A percentile compares a stretch with the other conserved stretches of the same genome.
Evolutionary conservation across 2,797 vertebrate species (phyloP).

Genomic region (Darevskia mixta): DNA sequence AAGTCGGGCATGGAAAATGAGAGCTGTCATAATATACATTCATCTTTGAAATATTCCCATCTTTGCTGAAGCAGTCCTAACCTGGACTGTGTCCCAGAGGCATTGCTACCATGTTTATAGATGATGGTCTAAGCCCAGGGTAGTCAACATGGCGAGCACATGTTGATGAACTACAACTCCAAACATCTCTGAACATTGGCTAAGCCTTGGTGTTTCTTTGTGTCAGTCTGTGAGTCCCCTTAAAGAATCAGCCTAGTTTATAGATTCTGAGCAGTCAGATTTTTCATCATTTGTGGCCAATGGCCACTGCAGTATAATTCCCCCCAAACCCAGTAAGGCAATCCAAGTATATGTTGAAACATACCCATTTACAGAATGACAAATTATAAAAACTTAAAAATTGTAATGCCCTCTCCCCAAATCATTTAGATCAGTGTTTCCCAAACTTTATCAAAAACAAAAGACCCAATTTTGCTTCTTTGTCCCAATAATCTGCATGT

Average conservation of each 20-base stretch:
- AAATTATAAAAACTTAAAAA: too few species aligned
- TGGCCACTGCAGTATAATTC: too few species aligned
- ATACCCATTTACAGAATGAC: too few species aligned
- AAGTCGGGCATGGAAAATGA: neutral
- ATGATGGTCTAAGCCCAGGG: neutral
- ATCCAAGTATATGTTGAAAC: too few species aligned
- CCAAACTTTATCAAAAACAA: neutral
- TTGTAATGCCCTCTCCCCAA: too few species aligned
- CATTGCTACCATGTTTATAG: conserved; percentile 1
- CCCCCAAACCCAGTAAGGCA: too few species aligned
- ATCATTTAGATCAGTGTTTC: too few species aligned
- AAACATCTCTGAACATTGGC: too few species aligned
- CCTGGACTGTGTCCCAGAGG: neutral
- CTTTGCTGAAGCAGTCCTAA: neutral
- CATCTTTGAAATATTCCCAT: neutral
- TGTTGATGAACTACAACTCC: too few species aligned
- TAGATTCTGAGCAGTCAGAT: neutral
- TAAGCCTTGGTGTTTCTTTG: neutral
- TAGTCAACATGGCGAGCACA: too few species aligned
- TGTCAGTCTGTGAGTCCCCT: neutral
- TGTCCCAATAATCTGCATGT: neutral
- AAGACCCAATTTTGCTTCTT: neutral
- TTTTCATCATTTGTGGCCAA: neutral
- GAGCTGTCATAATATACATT: neutral
- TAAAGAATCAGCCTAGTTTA: neutral